Evolutionary conservation across 2,113 vertebrate genomes (phyloP).

Genomic region (Thalassoma bifasciatum): DNA sequence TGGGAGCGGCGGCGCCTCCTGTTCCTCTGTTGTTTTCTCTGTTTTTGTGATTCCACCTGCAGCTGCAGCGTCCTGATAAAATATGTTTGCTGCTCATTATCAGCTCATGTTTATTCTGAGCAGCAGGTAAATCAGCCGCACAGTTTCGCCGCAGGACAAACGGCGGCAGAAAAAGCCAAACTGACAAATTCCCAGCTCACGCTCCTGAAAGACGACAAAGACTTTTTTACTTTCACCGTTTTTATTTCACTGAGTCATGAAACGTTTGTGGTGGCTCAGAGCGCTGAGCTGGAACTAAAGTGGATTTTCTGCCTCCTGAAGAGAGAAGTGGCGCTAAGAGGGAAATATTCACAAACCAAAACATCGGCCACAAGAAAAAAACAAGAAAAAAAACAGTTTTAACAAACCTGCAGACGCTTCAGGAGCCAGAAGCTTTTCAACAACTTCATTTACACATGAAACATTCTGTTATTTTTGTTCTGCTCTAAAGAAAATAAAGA

Average conservation of each 20-base stretch:
- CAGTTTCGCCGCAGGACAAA: neutral
- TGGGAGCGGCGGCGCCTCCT: too few relatives aligned
- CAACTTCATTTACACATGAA: too few relatives aligned
- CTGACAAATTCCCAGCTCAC: neutral
- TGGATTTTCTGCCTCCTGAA: slow-evolving; percentile 34
- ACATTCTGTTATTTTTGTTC: too few relatives aligned
- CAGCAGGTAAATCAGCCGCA: slow-evolving; percentile 3
- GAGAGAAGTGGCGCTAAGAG: slow-evolving; percentile 27
- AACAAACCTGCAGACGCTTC: neutral
- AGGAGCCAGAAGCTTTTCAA: too few relatives aligned
- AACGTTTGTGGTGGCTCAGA: slow-evolving; percentile 3
- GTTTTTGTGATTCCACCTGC: neutral
- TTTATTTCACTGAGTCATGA: slow-evolving; percentile 18
- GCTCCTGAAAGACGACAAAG: slow-evolving; percentile 15
- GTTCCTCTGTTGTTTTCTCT: too few relatives aligned
- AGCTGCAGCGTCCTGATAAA: neutral
- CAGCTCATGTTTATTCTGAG: neutral
- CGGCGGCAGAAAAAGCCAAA: neutral
- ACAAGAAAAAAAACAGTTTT: neutral
- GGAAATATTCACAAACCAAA: slow-evolving; percentile 4
- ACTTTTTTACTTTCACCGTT: slow-evolving; percentile 8
- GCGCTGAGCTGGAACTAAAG: slow-evolving; percentile 38
- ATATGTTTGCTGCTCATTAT: neutral
- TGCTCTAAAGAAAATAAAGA: too few relatives aligned
- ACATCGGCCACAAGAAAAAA: neutral